Base-by-base conservation (phyloP, 2,113 vertebrate species). In the Hoplias malabaricus region DNA sequence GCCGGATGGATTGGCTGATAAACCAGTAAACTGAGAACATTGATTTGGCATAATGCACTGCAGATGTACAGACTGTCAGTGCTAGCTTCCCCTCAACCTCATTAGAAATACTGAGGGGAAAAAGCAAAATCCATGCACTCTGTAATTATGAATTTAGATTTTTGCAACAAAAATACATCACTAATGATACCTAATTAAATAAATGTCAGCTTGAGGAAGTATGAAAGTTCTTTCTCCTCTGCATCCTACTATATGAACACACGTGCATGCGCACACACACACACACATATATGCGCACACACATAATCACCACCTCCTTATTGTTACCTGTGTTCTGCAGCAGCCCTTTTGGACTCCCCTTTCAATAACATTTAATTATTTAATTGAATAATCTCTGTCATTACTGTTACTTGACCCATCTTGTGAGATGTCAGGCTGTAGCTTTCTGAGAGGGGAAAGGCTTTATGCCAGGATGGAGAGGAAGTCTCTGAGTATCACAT, bases 351-450 rank as follows among this genome's bases (percentile, higher is more conserved):
- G 83, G 82, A 77, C 53, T 11, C 53, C 78, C 14, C n/a, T 80
- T 74, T 79, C 81, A 89, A 82, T 86, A 90, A 83, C 83, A 75
- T 84, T 86, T 87, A 88, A 89, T 88, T 80, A 90, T 91, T 89
- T 88, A 83, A 86, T 90, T 77, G 63, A 76, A 90, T 70, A 84
- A 16, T 65, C 6, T 80, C 81, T 42, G 70, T 53, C 33, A 77
- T 68, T 73, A 54, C 75, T 78, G 83, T 63, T 86, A 75, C 66
- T 85, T 86, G 88, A 85, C 62, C 78, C 73, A 78, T 16, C 84
- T 80, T 61, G 21, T 75, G 36, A 63, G 69, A 77, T 82, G 65
- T 75, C 73, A 43, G 82, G 75, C 75, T 42, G 69, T 2, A 50
- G 29, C 38, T 77, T n/a, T 19, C 38, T 27, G 48, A 1, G 12